Conservation (phyloP, 2,113 vertebrate species). For the Entosphenus tridentatus region DNA sequence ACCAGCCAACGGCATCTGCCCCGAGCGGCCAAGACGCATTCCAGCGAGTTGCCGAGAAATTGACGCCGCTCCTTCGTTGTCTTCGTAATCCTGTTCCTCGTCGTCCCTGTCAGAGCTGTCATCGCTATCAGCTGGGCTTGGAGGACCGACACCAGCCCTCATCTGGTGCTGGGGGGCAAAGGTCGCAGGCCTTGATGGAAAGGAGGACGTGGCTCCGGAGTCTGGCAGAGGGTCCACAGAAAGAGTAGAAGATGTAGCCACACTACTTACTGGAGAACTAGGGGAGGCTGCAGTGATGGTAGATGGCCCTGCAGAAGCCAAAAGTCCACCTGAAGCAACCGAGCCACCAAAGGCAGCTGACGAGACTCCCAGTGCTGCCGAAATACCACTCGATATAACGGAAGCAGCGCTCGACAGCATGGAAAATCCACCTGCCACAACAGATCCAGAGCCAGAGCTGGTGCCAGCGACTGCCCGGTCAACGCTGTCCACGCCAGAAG, state of each 20-base stretch:
- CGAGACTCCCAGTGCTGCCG: too few relatives aligned
- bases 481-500: slow-evolving; percentile 55
- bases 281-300: too few relatives aligned
- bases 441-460: slow-evolving; percentile 16
- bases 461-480: slow-evolving; percentile 27
- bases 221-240: too few relatives aligned
- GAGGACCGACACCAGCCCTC: slow-evolving; percentile 32
- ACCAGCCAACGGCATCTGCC: slow-evolving; percentile 28
- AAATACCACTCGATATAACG: neutral
- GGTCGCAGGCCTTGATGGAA: neutral
- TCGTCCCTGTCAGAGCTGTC: slow-evolving; percentile 29
- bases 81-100: neutral
- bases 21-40: slow-evolving; percentile 25
- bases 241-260: too few relatives aligned
- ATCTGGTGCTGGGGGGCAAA: slow-evolving; percentile 3
- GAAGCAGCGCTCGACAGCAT: neutral
- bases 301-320: too few relatives aligned
- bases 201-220: too few relatives aligned
- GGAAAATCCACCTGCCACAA: slow-evolving; percentile 6
- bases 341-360: too few relatives aligned
- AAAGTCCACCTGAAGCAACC: too few relatives aligned
- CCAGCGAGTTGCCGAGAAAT: slow-evolving; percentile 16
- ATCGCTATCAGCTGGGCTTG: slow-evolving; percentile 40
- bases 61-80: slow-evolving; percentile 26
- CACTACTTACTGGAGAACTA: too few relatives aligned